Evolutionary conservation across 2,797 vertebrate species (phyloP), one percentile per base, ranked within the genome.

Genomic region (Coccyzus lansbergi): DNA sequence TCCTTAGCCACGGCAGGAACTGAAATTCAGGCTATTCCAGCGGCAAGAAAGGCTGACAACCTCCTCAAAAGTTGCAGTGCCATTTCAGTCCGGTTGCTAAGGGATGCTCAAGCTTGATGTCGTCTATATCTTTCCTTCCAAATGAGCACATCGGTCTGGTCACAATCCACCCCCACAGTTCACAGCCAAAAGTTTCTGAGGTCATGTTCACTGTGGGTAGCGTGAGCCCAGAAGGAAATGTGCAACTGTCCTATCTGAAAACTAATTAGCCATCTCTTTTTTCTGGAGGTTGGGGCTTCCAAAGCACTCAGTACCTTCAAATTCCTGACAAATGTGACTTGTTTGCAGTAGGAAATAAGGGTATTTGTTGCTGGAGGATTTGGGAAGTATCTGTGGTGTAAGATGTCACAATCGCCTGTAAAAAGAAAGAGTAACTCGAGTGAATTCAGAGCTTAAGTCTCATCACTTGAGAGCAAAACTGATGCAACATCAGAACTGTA

Each of bases 101-200:
- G 94, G 92, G 94, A 96, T 94, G 96, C 91, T 92, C 60, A 69
- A 87, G 84, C 2, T 5, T 85, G 87, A 85, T 93, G 88, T 90
- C 22, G 1, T 63, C 91, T 38, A 22, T 63, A 22, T 58, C 81
- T 75, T 67, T 81, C 58, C 70, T 83, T 88, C 92, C 94, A 85
- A 87, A 53, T 25, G 64, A 93, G 71, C 89, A 36, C 79, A 53
- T 64, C 81, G 87, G 79, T 90, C 91, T 87, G 89, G 84, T 83
- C 86, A 53, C 92, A 85, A 15, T 92, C 92, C 92, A 92, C 89
- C 82, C 86, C 86, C 71, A 36, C 46, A 8, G 63, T 68, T 90
- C 83, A 86, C 91, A 85, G 94, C 91, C 94, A 89, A 51, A 89
- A 95, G 84, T 78, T 83, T 31, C 20, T 4, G 28, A 85, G 86